Conservation (phyloP, 2,888 invertebrate genomes). For the Onchidella celtica region DNA sequence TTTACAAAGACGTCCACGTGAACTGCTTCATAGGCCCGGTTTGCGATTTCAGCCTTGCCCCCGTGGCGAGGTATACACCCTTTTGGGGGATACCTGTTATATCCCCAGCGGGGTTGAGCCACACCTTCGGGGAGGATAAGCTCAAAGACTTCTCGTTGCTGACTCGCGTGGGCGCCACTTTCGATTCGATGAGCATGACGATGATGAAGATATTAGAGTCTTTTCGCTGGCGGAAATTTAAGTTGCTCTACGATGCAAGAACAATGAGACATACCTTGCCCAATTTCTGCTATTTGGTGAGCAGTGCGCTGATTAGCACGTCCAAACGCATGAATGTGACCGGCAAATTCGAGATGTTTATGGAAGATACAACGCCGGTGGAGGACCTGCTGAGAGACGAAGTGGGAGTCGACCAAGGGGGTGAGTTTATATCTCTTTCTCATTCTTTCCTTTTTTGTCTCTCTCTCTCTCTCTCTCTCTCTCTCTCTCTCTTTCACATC, state of each 20-base stretch:
- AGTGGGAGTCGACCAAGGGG: slow-evolving; percentile 13
- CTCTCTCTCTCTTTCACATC: slow-evolving; percentile 2
- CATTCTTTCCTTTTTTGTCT: neutral
- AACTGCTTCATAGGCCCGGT: slow-evolving; percentile 76
- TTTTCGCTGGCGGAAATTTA: slow-evolving; percentile 70
- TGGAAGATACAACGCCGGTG: neutral
- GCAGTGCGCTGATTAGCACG: slow-evolving; percentile 82
- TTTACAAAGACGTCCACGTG: slow-evolving; percentile 60
- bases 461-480: slow-evolving; percentile 5
- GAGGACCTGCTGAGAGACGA: slow-evolving; percentile 17
- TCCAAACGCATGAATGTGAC: neutral
- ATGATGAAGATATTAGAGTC: slow-evolving; percentile 52
- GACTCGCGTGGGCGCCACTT: slow-evolving; percentile 69
- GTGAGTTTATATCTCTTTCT: slow-evolving; percentile 17
- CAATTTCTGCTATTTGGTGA: slow-evolving; percentile 89
- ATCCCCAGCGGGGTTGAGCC: slow-evolving; percentile 82
- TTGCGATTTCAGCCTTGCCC: slow-evolving; percentile 87
- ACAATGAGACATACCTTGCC: slow-evolving; percentile 82
- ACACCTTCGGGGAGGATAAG: slow-evolving; percentile 72
- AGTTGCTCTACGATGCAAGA: slow-evolving; percentile 89
- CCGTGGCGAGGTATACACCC: slow-evolving; percentile 92
- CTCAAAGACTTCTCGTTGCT: slow-evolving; percentile 59
- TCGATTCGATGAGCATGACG: slow-evolving; percentile 58
- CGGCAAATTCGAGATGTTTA: neutral
- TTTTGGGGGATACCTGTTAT: slow-evolving; percentile 96